Evolutionary conservation across 2,888 invertebrate species (phyloP).

Genomic region (Quadriops clusia): DNA sequence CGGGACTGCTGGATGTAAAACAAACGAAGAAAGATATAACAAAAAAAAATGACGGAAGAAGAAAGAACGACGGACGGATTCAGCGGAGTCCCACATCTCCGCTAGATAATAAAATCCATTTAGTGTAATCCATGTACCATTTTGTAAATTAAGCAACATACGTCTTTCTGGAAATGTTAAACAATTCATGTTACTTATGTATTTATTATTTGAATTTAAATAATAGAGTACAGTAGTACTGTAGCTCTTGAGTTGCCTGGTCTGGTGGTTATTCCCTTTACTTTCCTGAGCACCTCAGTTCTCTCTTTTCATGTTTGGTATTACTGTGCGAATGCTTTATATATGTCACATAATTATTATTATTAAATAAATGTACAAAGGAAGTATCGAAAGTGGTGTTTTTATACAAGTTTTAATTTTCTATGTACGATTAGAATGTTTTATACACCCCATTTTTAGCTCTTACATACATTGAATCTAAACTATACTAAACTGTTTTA

Average conservation of each 20-base stretch:
- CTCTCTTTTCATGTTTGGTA: conserved; percentile 40
- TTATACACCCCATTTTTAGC: conserved; percentile 32
- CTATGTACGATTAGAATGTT: conserved; percentile 36
- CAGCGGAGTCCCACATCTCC: conserved; percentile 30
- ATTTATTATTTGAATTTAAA: conserved; percentile 27
- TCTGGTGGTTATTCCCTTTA: conserved; percentile 25
- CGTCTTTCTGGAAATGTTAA: conserved; percentile 39
- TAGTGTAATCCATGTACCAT: conserved; percentile 39
- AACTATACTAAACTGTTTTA: too few species aligned
- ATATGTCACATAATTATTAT: conserved; percentile 42
- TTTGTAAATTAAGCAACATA: conserved; percentile 39
- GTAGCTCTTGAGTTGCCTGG: conserved; percentile 29
- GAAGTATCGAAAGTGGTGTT: conserved; percentile 40
- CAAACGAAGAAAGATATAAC: too few species aligned
- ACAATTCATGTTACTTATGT: conserved; percentile 40
- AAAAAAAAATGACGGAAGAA: too few species aligned
- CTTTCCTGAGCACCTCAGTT: conserved; percentile 32
- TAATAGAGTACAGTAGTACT: conserved; percentile 25
- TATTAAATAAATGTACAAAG: conserved; percentile 44
- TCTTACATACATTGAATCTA: conserved; percentile 27
- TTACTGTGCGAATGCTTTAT: conserved; percentile 45
- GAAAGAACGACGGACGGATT: too few species aligned
- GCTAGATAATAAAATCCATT: conserved; percentile 32
- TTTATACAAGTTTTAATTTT: conserved; percentile 39
- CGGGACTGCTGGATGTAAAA: too few species aligned